Conservation (phyloP, 2,888 invertebrate genomes). For the Drosophila pseudotalamancana region DNA sequence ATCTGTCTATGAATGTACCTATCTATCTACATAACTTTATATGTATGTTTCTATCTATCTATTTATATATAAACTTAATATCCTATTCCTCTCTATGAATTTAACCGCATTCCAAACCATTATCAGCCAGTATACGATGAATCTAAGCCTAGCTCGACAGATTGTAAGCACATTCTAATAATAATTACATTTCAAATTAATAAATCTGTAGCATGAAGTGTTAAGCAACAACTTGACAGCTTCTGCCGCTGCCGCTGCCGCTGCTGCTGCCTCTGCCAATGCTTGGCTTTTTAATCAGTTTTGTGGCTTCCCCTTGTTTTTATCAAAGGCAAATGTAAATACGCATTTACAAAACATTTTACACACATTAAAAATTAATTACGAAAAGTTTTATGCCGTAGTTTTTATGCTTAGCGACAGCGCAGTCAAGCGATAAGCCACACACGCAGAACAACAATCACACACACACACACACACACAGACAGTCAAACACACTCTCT, state of each 20-base stretch:
- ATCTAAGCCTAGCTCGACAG: too few species aligned
- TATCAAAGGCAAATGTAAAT: constrained; percentile 36
- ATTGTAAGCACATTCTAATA: too few species aligned
- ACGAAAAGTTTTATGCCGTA: constrained; percentile 63
- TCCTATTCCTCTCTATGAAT: too few species aligned
- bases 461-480: neutral
- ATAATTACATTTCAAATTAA: too few species aligned
- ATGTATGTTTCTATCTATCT: too few species aligned
- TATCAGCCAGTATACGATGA: too few species aligned
- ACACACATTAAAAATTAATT: constrained; percentile 76
- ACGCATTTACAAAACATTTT: constrained; percentile 68
- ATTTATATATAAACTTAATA: too few species aligned
- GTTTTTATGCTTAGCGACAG: constrained; percentile 69
- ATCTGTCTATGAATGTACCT: too few species aligned
- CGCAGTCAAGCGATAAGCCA: constrained; percentile 65
- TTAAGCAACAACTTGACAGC: neutral
- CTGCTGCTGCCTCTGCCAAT: neutral
- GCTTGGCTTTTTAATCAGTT: constrained; percentile 15
- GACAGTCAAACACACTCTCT: neutral
- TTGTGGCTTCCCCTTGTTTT: constrained; percentile 1
- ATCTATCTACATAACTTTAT: too few species aligned
- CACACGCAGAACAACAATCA: constrained; percentile 8
- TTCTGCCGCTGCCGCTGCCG: too few species aligned
- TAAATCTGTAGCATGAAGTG: too few species aligned
- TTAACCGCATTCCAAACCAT: too few species aligned